phyloP scores from a whole-genome alignment of 2,888 invertebrate species.

The Meandrusa payeni region DNA sequence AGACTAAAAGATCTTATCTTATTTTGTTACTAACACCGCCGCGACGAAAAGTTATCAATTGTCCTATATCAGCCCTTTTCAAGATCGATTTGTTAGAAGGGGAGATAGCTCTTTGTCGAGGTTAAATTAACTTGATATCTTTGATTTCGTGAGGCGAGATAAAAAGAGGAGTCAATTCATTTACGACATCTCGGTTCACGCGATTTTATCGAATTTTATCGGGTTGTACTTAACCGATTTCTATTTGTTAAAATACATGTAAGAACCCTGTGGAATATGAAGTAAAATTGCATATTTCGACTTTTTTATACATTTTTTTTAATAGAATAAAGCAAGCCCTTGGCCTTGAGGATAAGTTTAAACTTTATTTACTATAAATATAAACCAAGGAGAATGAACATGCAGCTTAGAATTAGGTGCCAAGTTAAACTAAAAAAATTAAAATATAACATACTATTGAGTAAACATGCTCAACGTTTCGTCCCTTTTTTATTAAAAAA shows the following conservation, averaged over 20 bases:
- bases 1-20: not conserved
- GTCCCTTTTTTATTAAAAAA: too few relatives aligned
- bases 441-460: too few relatives aligned
- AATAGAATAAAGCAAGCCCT: too few relatives aligned
- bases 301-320: too few relatives aligned
- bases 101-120: conserved; percentile 15
- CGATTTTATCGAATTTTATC: conserved; percentile 8
- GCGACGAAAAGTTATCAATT: conserved; percentile 9
- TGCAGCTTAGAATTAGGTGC: too few relatives aligned
- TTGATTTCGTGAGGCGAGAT: conserved; percentile 13
- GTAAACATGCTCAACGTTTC: too few relatives aligned
- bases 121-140: conserved; percentile 20
- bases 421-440: too few relatives aligned
- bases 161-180: conserved; percentile 12
- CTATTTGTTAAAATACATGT: not conserved
- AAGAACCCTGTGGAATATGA: too few relatives aligned
- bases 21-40: not conserved
- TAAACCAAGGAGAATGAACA: too few relatives aligned
- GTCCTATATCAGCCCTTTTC: conserved; percentile 9
- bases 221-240: not conserved
- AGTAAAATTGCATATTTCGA: too few relatives aligned
- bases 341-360: too few relatives aligned
- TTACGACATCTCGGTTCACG: conserved; percentile 6
- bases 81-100: conserved; percentile 5
- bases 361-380: too few relatives aligned